Base-by-base conservation (phyloP, 2,113 vertebrate species). In the Aramus guarauna region DNA sequence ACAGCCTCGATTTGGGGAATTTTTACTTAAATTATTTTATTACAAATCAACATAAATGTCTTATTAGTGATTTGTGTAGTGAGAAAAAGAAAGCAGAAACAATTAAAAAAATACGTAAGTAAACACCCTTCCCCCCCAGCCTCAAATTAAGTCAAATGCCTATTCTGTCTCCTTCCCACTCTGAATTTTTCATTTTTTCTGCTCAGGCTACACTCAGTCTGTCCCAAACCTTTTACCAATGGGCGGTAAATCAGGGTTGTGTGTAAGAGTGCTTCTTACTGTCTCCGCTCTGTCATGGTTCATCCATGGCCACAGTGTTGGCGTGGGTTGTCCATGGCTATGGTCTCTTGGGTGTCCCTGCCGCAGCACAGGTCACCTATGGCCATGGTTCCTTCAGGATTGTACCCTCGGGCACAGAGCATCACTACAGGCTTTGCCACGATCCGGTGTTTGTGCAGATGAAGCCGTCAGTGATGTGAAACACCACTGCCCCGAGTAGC, bases 371-470 rank as follows among this genome's bases (percentile, higher is more conserved):
- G 19, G 6, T 48, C 1, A 0, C n/a, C 22, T 5, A 4, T 23
- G 37, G 32, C 12, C 16, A 13, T 2, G 2, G 12, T 22, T 39
- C 22, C 45, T 89, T 32, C 60, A 11, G 9, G 5, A 4, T 17
- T 36, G 37, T 20, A 6, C 15, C 30, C 26, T 64, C 0, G 0
- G 29, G 27, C 19, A 23, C 3, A 32, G n/a, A 55, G 23, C 18
- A 66, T 4, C 47, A 41, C 8, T 53, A 48, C 37, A 80, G 53
- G 39, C 17, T 64, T 55, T 68, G 41, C 55, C 45, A 30, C 8
- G 29, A 23, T 24, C 4, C 6, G 27, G 11, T 68, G 9, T 5
- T 32, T 83, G 32, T 41, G 68, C 53, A 37, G 11, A 2, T 37
- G 50, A 72, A 81, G 68, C 29, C 22, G 17, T 15, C 29, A 27